Base-by-base conservation (phyloP, 2,797 vertebrate species). In the Sebastiscus tertius region DNA sequence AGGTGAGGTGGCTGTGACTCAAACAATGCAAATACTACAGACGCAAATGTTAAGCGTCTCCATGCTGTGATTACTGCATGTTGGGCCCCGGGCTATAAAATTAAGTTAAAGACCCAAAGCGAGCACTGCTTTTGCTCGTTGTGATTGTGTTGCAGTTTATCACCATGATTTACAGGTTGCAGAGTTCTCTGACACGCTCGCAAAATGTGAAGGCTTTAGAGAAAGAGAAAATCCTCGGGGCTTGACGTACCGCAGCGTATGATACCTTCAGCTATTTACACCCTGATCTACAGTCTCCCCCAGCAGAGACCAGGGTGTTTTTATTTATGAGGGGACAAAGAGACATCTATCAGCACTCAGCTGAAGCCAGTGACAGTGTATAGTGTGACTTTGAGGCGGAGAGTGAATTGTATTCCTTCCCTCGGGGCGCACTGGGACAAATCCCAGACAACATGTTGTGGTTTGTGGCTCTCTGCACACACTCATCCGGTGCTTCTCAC, bases 321-420 rank as follows among this genome's bases (percentile, higher is more conserved):
- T 93, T 92, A 91, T 93, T 93, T 93, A 94, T 72, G 87, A 77
- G 69, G 63, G 75, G 79, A 85, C 86, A 79, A 67, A 79, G 70
- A 87, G 78, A 62, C 86, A 92, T 92, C 89, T 70, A 88, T 93
- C 92, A 91, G 87, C 86, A 22, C 75, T 86, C 83, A 89, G 86
- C 87, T 90, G 77, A 82, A 87, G 87, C 90, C 75, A 29, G 72
- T 85, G 86, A 88, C 90, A 85, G 85, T 79, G 86, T 72, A 31
- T 72, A 81, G 82, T 87, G 83, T 90, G 91, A 91, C 90, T 91
- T 92, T 92, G 86, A 91, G 84, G 75, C 33, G 1, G 64, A 71
- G 64, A 86, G 83, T 84, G 84, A 90, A 83, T 90, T 88, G 86
- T 91, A 81, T 88, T 90, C 36, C 79, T 74, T 79, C 79, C 87